A percentile compares a stretch with the other conserved stretches of the same genome.
These are phyloP conservation scores for Escarpia spicata DNA, from an alignment of 2,888 invertebrate genomes.

Conservation along the genomic window DNA sequence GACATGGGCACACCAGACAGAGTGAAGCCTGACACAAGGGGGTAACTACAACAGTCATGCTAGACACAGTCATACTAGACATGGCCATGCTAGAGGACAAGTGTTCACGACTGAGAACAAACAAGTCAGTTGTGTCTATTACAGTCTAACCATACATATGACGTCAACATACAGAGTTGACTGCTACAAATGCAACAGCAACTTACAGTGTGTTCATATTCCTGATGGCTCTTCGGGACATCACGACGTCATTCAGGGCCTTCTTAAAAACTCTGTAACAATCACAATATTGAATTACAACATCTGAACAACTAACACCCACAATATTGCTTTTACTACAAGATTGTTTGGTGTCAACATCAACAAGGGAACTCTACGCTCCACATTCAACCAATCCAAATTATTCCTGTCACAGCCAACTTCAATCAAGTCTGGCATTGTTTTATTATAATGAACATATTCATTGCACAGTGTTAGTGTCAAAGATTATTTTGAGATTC, in stretches of 20 bases:
- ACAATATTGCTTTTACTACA: too few relatives aligned
- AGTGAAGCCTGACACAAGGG: too few relatives aligned
- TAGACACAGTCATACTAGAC: background rate
- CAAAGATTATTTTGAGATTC: background rate
- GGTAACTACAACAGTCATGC: background rate
- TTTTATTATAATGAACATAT: background rate
- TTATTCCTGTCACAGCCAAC: background rate
- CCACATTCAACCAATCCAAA: background rate
- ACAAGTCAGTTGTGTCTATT: background rate
- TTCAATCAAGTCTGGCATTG: background rate
- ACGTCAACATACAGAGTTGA: background rate
- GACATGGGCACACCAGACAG: too few relatives aligned
- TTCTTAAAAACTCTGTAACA: slow-evolving; percentile 88
- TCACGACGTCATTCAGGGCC: slow-evolving; percentile 87
- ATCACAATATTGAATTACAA: slow-evolving; percentile 19
- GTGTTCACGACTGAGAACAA: background rate
- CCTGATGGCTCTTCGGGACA: slow-evolving; percentile 94
- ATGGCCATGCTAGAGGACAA: background rate
- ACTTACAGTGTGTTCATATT: slow-evolving; percentile 94
- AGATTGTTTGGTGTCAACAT: background rate
- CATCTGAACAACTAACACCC: background rate
- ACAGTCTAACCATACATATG: background rate
- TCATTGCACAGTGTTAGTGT: background rate
- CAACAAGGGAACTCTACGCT: background rate
- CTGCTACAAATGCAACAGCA: background rate